Evolutionary conservation across 2,888 invertebrate genomes (phyloP).

Genomic region (Desoria tigrina): DNA sequence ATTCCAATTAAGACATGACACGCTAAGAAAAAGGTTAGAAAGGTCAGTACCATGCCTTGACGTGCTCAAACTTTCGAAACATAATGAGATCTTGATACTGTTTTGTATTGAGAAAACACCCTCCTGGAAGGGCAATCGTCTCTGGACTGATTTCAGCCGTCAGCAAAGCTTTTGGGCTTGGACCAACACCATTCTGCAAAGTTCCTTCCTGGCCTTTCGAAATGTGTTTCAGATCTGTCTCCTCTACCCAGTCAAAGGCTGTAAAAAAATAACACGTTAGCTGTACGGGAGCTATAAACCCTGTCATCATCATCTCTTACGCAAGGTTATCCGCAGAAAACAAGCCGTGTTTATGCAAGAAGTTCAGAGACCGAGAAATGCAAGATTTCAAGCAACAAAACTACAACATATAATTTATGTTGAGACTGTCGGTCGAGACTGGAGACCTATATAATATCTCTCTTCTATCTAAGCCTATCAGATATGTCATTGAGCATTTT

Average conservation of each 20-base stretch:
- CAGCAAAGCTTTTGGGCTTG: constrained; percentile 25
- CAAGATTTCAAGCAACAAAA: too few relatives aligned
- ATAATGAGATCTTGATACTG: constrained; percentile 51
- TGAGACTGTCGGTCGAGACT: too few relatives aligned
- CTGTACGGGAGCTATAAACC: constrained; percentile 5
- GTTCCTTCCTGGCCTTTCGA: constrained; percentile 15
- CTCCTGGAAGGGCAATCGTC: constrained; percentile 50
- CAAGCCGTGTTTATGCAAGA: too few relatives aligned
- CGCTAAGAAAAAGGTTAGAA: too few relatives aligned
- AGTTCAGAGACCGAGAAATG: too few relatives aligned
- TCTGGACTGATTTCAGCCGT: constrained; percentile 37
- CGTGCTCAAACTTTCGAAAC: constrained; percentile 50
- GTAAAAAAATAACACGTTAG: constrained; percentile 15
- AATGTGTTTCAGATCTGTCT: constrained; percentile 45
- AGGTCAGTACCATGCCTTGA: constrained; percentile 50
- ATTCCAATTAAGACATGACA: too few relatives aligned
- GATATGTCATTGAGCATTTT: too few relatives aligned
- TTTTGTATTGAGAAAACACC: constrained; percentile 48
- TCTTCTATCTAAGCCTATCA: too few relatives aligned
- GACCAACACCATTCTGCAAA: constrained; percentile 6
- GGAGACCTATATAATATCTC: too few relatives aligned
- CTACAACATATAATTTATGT: too few relatives aligned
- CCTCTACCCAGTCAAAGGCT: constrained; percentile 53
- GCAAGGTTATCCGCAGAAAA: too few relatives aligned
- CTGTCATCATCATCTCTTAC: too few relatives aligned